Base-by-base conservation (phyloP, 2,888 invertebrate genomes). In the Cinara cedri region DNA sequence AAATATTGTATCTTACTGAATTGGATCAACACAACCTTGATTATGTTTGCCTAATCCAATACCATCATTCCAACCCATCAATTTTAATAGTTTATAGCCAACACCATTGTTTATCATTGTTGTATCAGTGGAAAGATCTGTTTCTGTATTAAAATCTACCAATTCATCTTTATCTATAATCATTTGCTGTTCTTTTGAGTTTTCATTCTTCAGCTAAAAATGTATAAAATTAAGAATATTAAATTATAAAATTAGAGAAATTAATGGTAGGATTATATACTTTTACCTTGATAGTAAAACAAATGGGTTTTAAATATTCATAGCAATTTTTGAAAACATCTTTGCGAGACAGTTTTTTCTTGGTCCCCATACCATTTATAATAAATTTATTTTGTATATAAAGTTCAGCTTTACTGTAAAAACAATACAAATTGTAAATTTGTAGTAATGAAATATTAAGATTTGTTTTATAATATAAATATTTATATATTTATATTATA, bases 51-150 rank as follows among this genome's bases (percentile, higher is more conserved):
- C 82, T 34, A 82, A 66, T 1, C 71, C 80, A 24, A 68, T 63
- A n/a, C 82, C 81, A 21, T 72, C 78, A 44, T 71, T 71, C 82
- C 82, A 82, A 34, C 82, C 82, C 82, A 82, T 82, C n/a, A 62
- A 34, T 81, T 81, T 80, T 63, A 82, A 71, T 19, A 82, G 63
- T 66, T 75, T 82, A 49, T 34, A 72, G 21, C 81, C 82, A 34
- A 81, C 19, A 54, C 63, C 74, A 10, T 63, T 26, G 1, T 75
- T 60, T 14, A 46, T 11, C 4, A 60, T n/a, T 11, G 9, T 42
- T 34, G 34, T 4, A n/a, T n/a, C n/a, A n/a, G n/a, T n/a, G n/a
- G n/a, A n/a, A n/a, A n/a, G n/a, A 34, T 34, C 6, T 34, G 6
- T 34, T 34, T 34, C 34, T 34, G 34, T 34, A 34, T 4, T 6